Evolutionary conservation across 1,140 invertebrate genomes (phyloP).

Genomic region (Rhopalosiphum padi): DNA sequence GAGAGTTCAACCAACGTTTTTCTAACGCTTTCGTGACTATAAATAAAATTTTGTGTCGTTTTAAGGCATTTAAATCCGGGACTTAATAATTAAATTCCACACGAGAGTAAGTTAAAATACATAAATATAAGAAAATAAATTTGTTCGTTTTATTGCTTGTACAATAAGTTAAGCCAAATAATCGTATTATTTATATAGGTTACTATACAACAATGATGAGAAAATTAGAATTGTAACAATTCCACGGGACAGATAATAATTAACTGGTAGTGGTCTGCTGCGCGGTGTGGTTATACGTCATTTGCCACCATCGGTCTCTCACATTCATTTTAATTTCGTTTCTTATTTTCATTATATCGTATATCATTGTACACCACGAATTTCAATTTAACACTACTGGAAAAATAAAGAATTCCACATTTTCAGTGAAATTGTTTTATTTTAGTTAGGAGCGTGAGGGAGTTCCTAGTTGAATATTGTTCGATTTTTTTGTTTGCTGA

Average conservation of each 20-base stretch:
- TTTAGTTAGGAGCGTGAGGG: not conserved
- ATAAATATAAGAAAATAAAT: not conserved
- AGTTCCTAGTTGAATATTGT: not conserved
- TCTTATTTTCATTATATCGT: not conserved
- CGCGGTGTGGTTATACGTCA: not conserved
- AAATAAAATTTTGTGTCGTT: not conserved
- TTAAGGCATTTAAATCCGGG: not conserved
- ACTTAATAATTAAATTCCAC: not conserved
- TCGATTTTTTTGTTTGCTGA: not conserved
- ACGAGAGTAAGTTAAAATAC: not conserved
- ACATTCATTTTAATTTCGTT: not conserved
- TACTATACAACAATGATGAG: not conserved
- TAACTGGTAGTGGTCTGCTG: not conserved
- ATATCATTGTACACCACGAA: not conserved
- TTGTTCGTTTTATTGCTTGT: not conserved
- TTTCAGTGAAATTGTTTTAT: not conserved
- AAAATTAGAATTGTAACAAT: not conserved
- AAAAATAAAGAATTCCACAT: not conserved
- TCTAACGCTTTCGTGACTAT: too few species aligned
- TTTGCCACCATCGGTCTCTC: not conserved
- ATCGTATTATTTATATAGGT: not conserved
- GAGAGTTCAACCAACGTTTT: too few species aligned
- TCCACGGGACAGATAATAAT: not conserved
- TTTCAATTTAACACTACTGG: not conserved
- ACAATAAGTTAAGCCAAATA: not conserved